These are phyloP conservation scores for Scaeva pyrastri DNA, from an alignment of 2,888 invertebrate genomes.

Conservation along the genomic window DNA sequence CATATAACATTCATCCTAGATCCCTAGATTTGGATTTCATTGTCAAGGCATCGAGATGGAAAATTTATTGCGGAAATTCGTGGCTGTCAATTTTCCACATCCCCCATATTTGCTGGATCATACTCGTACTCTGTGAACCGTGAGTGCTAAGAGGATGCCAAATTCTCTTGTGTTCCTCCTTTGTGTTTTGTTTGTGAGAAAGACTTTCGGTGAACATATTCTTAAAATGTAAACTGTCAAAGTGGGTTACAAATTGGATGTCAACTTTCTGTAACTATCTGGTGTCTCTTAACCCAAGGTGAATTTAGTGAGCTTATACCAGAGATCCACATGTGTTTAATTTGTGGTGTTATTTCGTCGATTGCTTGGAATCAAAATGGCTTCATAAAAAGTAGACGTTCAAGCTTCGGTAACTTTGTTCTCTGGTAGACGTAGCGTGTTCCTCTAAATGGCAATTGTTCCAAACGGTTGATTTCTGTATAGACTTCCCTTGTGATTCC, in stretches of 20 bases:
- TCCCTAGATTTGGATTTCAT: conserved; percentile 65
- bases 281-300: neutral
- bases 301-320: neutral
- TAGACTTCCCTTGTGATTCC: conserved; percentile 34
- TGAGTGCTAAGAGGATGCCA: conserved; percentile 23
- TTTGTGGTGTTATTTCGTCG: conserved; percentile 35
- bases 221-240: conserved; percentile 64
- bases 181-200: neutral
- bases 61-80: conserved; percentile 71
- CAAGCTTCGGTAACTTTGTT: neutral
- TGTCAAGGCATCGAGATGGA: conserved; percentile 64
- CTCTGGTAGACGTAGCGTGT: conserved; percentile 11
- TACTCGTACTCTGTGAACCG: neutral
- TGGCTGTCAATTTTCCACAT: conserved; percentile 63
- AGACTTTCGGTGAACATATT: conserved; percentile 44
- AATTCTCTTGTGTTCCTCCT: neutral
- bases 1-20: conserved; percentile 20
- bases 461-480: conserved; percentile 41
- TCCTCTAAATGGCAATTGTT: conserved; percentile 37
- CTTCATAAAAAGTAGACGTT: conserved; percentile 26
- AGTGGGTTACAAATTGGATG: conserved; percentile 70
- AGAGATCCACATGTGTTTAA: neutral
- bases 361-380: neutral
- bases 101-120: conserved; percentile 15
- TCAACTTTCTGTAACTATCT: conserved; percentile 49